Evolutionary conservation across 2,113 vertebrate species (phyloP), one percentile per base, ranked within the genome.

Genomic region (Saimiri boliviensis): DNA sequence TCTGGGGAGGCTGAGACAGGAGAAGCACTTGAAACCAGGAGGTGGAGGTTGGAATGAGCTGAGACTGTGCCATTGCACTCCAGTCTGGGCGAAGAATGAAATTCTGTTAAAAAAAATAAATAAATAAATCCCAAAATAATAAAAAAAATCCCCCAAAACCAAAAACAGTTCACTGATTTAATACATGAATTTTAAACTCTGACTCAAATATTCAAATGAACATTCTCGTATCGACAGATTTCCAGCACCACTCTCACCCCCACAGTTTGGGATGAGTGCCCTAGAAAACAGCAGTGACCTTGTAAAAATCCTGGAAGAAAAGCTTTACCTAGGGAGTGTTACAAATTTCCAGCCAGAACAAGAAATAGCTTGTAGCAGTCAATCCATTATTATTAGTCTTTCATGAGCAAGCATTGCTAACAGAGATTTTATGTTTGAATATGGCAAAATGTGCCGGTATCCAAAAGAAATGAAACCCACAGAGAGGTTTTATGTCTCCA

Each of bases 341-440:
- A 49, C 70, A 74, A 35, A 25, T 23, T 74, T 73, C 77, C 70
- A 76, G 9, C 42, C 19, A 83, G 76, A 54, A 47, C 27, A 49
- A 70, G 94, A 84, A 95, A 58, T 37, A 92, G 25, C 68, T 86
- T 83, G 37, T 40, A 68, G 30, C 74, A 27, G 8, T 27, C 42
- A 85, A 54, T 56, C 52, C 49, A 40, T 90, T 92, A 6, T 37
- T 60, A 84, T 84, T 97, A 76, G 88, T 49, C 23, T 76, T 90
- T 95, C 56, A 77, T 17, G 83, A 91, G 49, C 70, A 73, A 94
- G 88, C 37, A n/a, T 35, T 8, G 32, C 70, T 71, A 14, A 19
- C 71, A 52, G 68, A 89, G 40, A 85, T 56, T 90, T 82, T 88
- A 47, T 71, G 30, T 76, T 95, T 92, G 81, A 87, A n/a, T 95